Evolutionary conservation across 92 coral and sea anemone genomes (phyloP).

Genomic region (Epizoanthus stellaris): DNA sequence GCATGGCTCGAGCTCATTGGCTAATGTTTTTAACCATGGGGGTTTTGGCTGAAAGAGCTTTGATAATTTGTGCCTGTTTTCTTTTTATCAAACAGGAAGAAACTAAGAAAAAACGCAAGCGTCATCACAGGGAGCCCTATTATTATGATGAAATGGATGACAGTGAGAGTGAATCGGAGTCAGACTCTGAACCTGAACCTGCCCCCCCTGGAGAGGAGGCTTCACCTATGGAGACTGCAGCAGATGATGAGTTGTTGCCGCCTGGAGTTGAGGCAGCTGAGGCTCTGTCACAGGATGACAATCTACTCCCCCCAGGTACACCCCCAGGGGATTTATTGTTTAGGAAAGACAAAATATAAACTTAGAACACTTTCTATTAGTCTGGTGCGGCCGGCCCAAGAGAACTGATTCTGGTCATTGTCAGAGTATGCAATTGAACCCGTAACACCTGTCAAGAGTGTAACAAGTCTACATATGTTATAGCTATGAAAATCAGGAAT

Average conservation of each 20-base stretch:
- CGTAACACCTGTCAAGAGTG: too few species aligned
- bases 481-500: too few species aligned
- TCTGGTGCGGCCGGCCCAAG: too few species aligned
- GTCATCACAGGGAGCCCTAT: slow-evolving; percentile 90
- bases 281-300: slow-evolving; percentile 58
- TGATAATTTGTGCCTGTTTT: not conserved
- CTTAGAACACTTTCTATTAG: too few species aligned
- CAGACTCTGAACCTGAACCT: slow-evolving; percentile 91
- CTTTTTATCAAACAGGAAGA: slow-evolving; percentile 54
- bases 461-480: too few species aligned
- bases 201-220: slow-evolving; percentile 98
- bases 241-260: slow-evolving; percentile 82
- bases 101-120: slow-evolving; percentile 79
- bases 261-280: slow-evolving; percentile 92
- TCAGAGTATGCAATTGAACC: too few species aligned
- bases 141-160: slow-evolving; percentile 91
- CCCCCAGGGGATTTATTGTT: not conserved
- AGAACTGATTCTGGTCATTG: too few species aligned
- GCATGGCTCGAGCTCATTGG: too few species aligned
- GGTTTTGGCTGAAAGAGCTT: too few species aligned
- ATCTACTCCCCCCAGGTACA: slow-evolving; percentile 70
- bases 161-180: slow-evolving; percentile 96
- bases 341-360: not conserved
- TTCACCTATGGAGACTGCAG: slow-evolving; percentile 81
- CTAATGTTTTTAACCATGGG: too few species aligned